Conservation (phyloP, 1,140 invertebrate species). For the Drosophila funebris region DNA sequence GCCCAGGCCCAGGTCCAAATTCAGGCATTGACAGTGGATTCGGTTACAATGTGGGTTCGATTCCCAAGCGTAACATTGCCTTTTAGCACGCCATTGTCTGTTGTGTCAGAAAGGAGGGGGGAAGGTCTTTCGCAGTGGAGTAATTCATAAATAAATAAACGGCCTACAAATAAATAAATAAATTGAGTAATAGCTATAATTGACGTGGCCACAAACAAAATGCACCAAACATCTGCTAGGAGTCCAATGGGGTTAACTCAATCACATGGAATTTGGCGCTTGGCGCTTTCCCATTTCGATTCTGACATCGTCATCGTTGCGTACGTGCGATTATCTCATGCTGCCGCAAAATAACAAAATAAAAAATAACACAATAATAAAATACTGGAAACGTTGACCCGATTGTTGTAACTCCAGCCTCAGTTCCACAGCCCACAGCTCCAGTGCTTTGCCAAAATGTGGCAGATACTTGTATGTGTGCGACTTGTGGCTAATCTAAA, state of each 20-base stretch:
- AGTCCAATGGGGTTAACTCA: not conserved
- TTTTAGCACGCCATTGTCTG: constrained; percentile 25
- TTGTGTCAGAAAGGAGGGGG: not conserved
- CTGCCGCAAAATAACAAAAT: constrained; percentile 14
- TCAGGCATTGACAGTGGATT: constrained; percentile 31
- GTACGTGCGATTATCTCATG: constrained; percentile 50
- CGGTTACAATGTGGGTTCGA: constrained; percentile 6
- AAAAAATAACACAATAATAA: constrained; percentile 1
- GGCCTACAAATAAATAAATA: constrained; percentile 67
- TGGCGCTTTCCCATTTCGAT: constrained; percentile 17
- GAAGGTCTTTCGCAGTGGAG: constrained; percentile 23
- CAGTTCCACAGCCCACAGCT: not conserved
- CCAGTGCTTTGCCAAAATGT: not conserved
- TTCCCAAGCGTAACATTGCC: constrained; percentile 42
- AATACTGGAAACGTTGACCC: constrained; percentile 30
- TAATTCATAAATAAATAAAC: constrained; percentile 66
- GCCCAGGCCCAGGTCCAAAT: no score
- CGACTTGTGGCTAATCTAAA: constrained; percentile 67
- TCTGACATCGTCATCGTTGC: constrained; percentile 26
- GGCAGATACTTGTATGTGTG: constrained; percentile 42
- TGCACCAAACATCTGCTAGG: not conserved
- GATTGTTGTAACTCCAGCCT: not conserved
- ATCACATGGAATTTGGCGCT: not conserved
- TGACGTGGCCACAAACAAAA: constrained; percentile 57
- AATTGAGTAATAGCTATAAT: constrained; percentile 79